Conservation (phyloP, 2,888 invertebrate genomes). For the Eubasilissa splendida region DNA sequence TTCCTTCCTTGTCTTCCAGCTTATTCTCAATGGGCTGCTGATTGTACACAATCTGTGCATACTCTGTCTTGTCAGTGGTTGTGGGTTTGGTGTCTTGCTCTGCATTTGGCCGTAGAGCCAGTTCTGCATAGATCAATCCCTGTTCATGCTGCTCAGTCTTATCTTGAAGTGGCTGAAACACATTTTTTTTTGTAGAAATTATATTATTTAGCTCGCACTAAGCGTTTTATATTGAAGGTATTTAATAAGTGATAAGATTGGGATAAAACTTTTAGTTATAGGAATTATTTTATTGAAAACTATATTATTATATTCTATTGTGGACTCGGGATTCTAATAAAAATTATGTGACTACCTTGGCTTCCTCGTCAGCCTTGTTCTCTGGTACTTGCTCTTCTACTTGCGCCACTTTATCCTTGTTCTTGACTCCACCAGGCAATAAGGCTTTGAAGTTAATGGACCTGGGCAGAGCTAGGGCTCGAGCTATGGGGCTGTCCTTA, state of each 20-base stretch:
- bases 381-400: constrained; percentile 32
- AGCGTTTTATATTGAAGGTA: too few relatives aligned
- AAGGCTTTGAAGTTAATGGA: constrained; percentile 52
- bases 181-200: too few relatives aligned
- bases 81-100: constrained; percentile 66
- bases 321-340: not conserved
- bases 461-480: constrained; percentile 40
- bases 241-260: too few relatives aligned
- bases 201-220: too few relatives aligned
- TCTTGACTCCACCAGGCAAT: constrained; percentile 54
- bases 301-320: not conserved
- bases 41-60: constrained; percentile 87
- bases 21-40: constrained; percentile 68
- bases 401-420: constrained; percentile 55
- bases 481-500: constrained; percentile 42
- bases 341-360: constrained; percentile 38
- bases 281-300: too few relatives aligned
- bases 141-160: constrained; percentile 66
- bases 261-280: too few relatives aligned
- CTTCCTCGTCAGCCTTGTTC: constrained; percentile 51
- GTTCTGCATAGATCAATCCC: constrained; percentile 82
- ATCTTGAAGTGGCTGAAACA: constrained; percentile 63
- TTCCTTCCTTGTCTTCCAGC: constrained; percentile 44
- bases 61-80: constrained; percentile 79
- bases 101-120: constrained; percentile 78